Conservation (phyloP, 2,888 invertebrate species). For the Phanerotoma sp. region DNA sequence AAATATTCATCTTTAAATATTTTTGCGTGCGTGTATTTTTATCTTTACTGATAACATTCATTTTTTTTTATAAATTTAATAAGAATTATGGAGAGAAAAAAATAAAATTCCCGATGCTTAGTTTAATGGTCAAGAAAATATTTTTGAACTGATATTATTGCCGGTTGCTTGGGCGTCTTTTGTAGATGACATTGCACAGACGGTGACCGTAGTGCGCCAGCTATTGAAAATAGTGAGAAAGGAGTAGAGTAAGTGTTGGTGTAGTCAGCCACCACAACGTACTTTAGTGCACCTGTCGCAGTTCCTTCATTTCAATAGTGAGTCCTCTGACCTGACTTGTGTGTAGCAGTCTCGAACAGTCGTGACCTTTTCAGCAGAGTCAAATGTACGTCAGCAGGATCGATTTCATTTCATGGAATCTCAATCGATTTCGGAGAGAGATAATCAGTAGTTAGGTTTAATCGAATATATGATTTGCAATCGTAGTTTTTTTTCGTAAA, state of each 20-base stretch:
- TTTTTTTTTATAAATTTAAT: no score
- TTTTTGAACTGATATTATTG: constrained; percentile 12
- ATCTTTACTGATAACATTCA: no score
- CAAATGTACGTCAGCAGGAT: background rate
- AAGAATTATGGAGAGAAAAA: no score
- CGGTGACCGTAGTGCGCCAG: background rate
- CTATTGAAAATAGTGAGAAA: background rate
- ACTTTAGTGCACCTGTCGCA: constrained; percentile 43
- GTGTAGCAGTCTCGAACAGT: background rate
- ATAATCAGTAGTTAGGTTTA: background rate
- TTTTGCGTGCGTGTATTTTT: no score
- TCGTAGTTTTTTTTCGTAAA: background rate
- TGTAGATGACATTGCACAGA: constrained; percentile 10
- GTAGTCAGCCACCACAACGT: constrained; percentile 20
- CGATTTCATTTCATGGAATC: constrained; percentile 6
- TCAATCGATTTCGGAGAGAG: background rate
- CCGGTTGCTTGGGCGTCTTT: constrained; percentile 4
- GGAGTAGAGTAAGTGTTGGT: background rate
- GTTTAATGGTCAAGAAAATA: constrained; percentile 7
- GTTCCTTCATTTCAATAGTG: background rate
- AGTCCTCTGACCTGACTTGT: constrained; percentile 1
- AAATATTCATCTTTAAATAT: background rate
- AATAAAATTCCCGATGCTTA: background rate
- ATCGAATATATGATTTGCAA: no score
- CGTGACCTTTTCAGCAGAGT: constrained; percentile 16